phyloP scores from a whole-genome alignment of 2,113 vertebrate genomes.

The Microcebus ravelobensis region DNA sequence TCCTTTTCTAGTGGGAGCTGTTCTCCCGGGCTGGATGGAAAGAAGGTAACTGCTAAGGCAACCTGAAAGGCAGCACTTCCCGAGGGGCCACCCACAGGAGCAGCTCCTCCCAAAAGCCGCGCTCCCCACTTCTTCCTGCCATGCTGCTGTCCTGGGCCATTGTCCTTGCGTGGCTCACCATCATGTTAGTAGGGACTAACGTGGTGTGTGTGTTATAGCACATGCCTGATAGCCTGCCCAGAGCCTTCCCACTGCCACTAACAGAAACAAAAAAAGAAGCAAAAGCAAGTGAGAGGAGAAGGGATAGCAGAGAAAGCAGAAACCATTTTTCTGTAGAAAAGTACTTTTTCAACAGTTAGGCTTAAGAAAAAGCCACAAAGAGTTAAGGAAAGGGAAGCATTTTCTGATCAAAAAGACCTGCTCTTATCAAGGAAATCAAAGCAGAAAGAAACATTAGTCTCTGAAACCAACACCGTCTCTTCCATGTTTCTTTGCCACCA shows the following conservation, averaged over 20 bases:
- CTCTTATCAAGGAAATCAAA: neutral
- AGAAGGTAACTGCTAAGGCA: neutral
- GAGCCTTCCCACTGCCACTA: neutral
- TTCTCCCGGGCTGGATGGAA: neutral
- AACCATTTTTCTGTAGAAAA: neutral
- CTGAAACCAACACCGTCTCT: neutral
- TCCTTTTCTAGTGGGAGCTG: neutral
- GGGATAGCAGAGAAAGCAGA: neutral
- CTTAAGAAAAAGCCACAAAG: neutral
- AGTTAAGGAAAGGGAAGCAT: neutral
- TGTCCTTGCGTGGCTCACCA: neutral
- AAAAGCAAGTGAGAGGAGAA: neutral
- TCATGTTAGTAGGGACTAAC: neutral
- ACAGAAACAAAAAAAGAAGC: neutral
- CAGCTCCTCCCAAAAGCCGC: neutral
- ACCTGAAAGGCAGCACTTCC: neutral
- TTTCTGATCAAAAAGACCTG: neutral
- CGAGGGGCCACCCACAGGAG: neutral
- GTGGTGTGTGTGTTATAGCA: neutral
- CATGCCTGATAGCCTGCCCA: too few species aligned
- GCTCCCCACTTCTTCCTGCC: neutral
- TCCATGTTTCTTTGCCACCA: neutral
- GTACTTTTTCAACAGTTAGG: neutral
- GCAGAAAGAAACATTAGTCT: neutral
- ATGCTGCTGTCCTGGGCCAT: neutral